Evolutionary conservation across 2,888 invertebrate species (phyloP).

Genomic region (Anarsia innoxiella): DNA sequence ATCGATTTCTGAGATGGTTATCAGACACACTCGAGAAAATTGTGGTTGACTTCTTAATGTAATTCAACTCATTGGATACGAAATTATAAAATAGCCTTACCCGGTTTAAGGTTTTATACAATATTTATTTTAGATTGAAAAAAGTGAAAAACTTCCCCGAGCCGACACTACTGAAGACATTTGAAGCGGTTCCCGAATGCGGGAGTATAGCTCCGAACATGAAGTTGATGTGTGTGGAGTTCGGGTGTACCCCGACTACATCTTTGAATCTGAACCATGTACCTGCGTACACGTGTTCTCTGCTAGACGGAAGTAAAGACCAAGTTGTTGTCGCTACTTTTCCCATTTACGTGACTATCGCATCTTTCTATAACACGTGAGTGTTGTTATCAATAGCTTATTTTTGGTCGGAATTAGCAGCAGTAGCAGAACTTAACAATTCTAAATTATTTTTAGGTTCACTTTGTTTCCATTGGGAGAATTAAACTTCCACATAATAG

Average conservation of each 20-base stretch:
- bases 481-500: slow-evolving; percentile 75
- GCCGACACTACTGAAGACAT: slow-evolving; percentile 48
- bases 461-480: slow-evolving; percentile 73
- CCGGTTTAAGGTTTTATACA: no score
- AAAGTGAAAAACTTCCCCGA: slow-evolving; percentile 66
- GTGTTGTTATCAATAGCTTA: no score
- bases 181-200: slow-evolving; percentile 45
- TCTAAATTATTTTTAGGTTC: slow-evolving; percentile 74
- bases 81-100: no score
- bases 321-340: slow-evolving; percentile 67
- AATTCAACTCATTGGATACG: no score
- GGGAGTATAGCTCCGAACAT: slow-evolving; percentile 46
- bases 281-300: slow-evolving; percentile 55
- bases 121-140: slow-evolving; percentile 46
- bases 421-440: no score
- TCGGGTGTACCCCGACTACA: slow-evolving; percentile 56
- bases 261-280: slow-evolving; percentile 57
- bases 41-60: no score
- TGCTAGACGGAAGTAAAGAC: slow-evolving; percentile 59
- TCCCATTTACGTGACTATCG: slow-evolving; percentile 57
- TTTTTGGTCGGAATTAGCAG: no score
- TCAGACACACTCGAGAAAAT: no score
- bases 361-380: slow-evolving; percentile 68
- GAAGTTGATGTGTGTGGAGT: slow-evolving; percentile 45
- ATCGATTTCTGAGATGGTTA: no score